Percentiles rank a stretch among this genome's conserved stretches.
Evolutionary conservation across 2,888 invertebrate genomes (phyloP).

Genomic region (Caenorhabditis sulstoni): DNA sequence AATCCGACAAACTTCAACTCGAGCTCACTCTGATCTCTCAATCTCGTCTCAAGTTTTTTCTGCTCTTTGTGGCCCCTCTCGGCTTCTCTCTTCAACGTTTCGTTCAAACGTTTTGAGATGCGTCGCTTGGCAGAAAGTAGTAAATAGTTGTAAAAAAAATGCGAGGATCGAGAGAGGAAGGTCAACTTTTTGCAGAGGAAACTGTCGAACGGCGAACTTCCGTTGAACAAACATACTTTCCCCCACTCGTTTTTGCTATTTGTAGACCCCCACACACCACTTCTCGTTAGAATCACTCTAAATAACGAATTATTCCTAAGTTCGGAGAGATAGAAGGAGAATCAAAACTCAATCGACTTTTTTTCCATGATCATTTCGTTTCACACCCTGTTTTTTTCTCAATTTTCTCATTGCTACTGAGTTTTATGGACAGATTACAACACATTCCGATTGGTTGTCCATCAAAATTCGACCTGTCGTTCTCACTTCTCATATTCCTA

Average conservation of each 20-base stretch:
- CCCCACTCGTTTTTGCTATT: constrained; percentile 29
- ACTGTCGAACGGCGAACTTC: constrained; percentile 52
- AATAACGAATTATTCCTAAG: no score
- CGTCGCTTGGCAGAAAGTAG: constrained; percentile 33
- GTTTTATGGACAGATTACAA: constrained; percentile 26
- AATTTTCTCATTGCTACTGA: constrained; percentile 16
- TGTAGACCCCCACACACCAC: constrained; percentile 23
- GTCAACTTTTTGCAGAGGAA: constrained; percentile 35
- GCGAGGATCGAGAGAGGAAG: constrained; percentile 32
- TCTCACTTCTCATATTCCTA: no score
- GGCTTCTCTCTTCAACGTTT: constrained; percentile 19
- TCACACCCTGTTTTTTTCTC: no score
- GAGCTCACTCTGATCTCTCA: constrained; percentile 33
- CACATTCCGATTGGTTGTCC: not conserved
- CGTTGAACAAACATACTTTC: constrained; percentile 51
- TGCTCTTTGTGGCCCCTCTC: constrained; percentile 12
- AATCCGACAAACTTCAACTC: constrained; percentile 26
- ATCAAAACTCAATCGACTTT: no score
- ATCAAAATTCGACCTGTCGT: constrained; percentile 1
- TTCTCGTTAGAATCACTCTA: not conserved
- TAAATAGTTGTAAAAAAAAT: constrained; percentile 30
- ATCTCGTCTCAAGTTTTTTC: constrained; percentile 11
- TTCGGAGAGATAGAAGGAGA: no score
- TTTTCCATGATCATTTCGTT: not conserved
- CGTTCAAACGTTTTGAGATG: no score